Conservation (phyloP, 1,140 invertebrate genomes). For the Bombus affinis region DNA sequence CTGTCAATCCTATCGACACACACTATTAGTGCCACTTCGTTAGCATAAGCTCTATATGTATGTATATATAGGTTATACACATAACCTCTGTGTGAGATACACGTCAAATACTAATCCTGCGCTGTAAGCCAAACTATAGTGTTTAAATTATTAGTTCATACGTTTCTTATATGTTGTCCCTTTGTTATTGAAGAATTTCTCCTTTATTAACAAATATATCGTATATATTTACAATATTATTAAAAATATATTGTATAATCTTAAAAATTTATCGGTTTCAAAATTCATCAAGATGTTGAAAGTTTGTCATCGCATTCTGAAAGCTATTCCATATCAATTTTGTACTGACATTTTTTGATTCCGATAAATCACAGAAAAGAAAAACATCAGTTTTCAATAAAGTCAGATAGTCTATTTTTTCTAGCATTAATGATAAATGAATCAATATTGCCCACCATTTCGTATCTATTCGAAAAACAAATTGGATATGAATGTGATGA, state of each 20-base stretch:
- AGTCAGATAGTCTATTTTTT: neutral
- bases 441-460: neutral
- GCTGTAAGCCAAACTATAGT: too few relatives aligned
- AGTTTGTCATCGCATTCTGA: neutral
- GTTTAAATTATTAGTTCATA: neutral
- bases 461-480: neutral
- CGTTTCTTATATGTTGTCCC: neutral
- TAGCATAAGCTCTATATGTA: too few relatives aligned
- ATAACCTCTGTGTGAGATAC: too few relatives aligned
- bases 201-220: neutral
- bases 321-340: neutral
- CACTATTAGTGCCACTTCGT: too few relatives aligned
- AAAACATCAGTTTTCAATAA: neutral
- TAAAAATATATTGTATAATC: neutral
- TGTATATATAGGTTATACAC: too few relatives aligned
- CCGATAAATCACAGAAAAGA: neutral
- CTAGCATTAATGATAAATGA: neutral
- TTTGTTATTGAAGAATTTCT: neutral
- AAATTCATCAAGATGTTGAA: neutral
- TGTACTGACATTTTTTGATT: neutral
- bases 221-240: neutral
- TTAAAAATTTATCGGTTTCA: neutral
- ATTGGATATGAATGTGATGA: neutral
- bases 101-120: too few relatives aligned
- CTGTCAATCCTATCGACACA: too few relatives aligned